phyloP scores from a whole-genome alignment of 2,797 vertebrate species.

The Pipistrellus pipistrellus region DNA sequence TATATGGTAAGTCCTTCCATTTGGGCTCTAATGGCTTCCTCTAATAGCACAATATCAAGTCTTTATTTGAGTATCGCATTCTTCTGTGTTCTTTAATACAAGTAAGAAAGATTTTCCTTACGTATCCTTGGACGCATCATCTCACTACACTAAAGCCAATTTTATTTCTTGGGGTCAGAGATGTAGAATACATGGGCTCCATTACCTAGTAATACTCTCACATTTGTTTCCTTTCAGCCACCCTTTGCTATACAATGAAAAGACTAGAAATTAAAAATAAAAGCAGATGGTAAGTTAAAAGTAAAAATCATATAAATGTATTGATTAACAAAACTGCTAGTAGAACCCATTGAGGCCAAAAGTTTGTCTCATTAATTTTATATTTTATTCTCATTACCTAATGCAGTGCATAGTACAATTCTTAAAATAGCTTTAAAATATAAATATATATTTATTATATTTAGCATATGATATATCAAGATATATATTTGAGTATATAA shows the following conservation, averaged over 20 bases:
- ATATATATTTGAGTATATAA: neutral
- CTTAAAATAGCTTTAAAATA: neutral
- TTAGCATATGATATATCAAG: neutral
- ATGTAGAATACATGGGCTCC: neutral
- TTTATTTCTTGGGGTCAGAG: constrained; percentile 8
- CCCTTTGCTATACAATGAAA: neutral
- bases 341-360: neutral
- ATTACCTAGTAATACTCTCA: neutral
- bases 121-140: neutral
- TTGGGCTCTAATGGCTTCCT: neutral
- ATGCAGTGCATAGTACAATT: neutral
- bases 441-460: neutral
- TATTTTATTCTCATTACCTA: neutral
- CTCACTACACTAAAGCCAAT: neutral
- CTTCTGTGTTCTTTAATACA: neutral
- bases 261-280: neutral
- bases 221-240: neutral
- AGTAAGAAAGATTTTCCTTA: neutral
- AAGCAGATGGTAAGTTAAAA: neutral
- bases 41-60: neutral
- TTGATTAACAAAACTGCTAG: neutral
- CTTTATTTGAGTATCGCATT: neutral
- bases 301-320: neutral
- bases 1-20: neutral
- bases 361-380: neutral